phyloP scores from a whole-genome alignment of 2,888 invertebrate genomes.

The Apantesis nais region DNA sequence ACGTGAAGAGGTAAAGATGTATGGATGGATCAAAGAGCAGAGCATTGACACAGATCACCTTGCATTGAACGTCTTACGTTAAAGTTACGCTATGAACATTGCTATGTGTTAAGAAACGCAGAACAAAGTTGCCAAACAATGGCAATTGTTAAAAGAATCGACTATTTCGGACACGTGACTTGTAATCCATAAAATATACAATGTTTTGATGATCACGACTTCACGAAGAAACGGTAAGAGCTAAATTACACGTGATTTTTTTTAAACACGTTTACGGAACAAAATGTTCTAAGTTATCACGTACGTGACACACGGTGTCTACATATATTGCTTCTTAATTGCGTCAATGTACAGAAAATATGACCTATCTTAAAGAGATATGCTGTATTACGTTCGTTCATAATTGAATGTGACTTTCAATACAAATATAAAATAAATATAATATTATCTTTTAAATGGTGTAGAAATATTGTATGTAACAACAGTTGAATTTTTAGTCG shows the following conservation, averaged over 20 bases:
- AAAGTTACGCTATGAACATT: constrained; percentile 27
- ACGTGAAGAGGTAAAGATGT: not conserved
- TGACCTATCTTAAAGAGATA: constrained; percentile 47
- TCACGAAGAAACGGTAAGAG: constrained; percentile 6
- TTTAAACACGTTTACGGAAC: constrained; percentile 18
- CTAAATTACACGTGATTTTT: constrained; percentile 25
- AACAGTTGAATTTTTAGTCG: not conserved
- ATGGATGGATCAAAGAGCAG: not conserved
- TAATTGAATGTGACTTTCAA: constrained; percentile 39
- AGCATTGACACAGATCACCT: constrained; percentile 4
- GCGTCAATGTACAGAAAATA: constrained; percentile 47
- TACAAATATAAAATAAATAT: constrained; percentile 28
- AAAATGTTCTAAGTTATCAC: constrained; percentile 15
- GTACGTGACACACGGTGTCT: constrained; percentile 34
- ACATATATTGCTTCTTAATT: constrained; percentile 39
- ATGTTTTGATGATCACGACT: constrained; percentile 46
- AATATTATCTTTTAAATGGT: constrained; percentile 22
- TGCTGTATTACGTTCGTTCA: constrained; percentile 32
- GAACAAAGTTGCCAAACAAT: constrained; percentile 55
- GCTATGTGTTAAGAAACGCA: constrained; percentile 49
- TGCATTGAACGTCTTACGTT: constrained; percentile 8
- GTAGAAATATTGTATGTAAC: constrained; percentile 3
- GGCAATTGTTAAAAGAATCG: constrained; percentile 53
- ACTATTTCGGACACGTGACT: constrained; percentile 49
- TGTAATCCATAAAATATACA: constrained; percentile 38